Conservation (phyloP, 92 coral and sea anemone species). For the Epizoanthus stellaris region DNA sequence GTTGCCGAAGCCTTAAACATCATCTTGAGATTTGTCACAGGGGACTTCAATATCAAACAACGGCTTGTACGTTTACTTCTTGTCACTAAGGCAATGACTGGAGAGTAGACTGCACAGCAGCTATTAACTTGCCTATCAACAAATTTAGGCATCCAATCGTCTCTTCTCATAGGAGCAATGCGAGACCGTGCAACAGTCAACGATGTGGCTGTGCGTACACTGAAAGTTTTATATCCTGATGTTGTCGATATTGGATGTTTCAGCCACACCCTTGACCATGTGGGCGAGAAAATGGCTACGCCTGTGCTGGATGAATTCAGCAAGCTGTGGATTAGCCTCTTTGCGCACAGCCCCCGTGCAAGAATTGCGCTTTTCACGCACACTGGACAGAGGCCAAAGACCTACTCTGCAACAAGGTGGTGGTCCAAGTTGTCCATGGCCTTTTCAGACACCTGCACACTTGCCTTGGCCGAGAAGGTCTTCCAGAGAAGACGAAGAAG, state of each 20-base stretch:
- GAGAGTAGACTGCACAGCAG: conserved; percentile 55
- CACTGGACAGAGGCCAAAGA: conserved; percentile 44
- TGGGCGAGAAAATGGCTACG: conserved; percentile 59
- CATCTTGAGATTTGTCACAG: conserved; percentile 59
- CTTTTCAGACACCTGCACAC: conserved; percentile 39
- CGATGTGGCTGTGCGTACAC: conserved; percentile 49
- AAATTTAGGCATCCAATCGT: conserved; percentile 53
- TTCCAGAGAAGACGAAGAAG: not conserved
- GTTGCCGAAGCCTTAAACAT: conserved; percentile 58
- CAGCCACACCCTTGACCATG: conserved; percentile 67
- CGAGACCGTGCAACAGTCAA: conserved; percentile 58
- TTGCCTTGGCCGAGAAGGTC: conserved; percentile 40
- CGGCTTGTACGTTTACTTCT: conserved; percentile 50
- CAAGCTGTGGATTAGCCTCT: conserved; percentile 49
- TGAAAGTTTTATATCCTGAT: conserved; percentile 49
- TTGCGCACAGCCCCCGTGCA: conserved; percentile 49
- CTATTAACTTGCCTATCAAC: conserved; percentile 47
- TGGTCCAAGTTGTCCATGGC: conserved; percentile 54
- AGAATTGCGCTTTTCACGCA: conserved; percentile 47
- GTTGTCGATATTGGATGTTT: conserved; percentile 58
- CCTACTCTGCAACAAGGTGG: conserved; percentile 67
- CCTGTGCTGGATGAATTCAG: conserved; percentile 40
- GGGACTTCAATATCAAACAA: conserved; percentile 46
- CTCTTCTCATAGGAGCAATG: conserved; percentile 55
- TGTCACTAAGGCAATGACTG: conserved; percentile 54